Percentiles rank a stretch among this genome's conserved stretches.
phyloP scores from a whole-genome alignment of 23 tunicate genomes.

The Halocynthia roretzi region DNA sequence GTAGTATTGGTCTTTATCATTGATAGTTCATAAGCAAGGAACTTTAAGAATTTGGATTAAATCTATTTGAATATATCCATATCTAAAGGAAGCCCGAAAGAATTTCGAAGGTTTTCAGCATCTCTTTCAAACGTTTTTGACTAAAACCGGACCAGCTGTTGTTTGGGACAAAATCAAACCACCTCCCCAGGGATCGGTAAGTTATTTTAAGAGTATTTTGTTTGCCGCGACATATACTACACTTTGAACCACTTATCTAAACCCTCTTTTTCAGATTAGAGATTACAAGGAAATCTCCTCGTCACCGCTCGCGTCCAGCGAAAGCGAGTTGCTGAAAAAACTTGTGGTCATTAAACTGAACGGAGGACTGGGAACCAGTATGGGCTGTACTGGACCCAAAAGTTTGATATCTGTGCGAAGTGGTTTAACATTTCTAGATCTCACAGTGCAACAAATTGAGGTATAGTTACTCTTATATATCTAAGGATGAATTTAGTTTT shows the following conservation, averaged over 20 bases:
- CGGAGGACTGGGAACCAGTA: slow-evolving; percentile 96
- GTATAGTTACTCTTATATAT: slow-evolving; percentile 1
- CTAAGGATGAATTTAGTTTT: too few species aligned
- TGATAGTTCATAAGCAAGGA: too few species aligned
- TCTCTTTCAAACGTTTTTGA: slow-evolving; percentile 62
- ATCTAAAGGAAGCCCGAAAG: slow-evolving; percentile 19
- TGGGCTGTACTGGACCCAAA: slow-evolving; percentile 98
- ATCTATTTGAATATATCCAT: too few species aligned
- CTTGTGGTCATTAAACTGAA: slow-evolving; percentile 89
- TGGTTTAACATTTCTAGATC: slow-evolving; percentile 87
- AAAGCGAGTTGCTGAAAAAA: slow-evolving; percentile 63
- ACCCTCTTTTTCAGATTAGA: slow-evolving; percentile 9
- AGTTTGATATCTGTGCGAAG: slow-evolving; percentile 86
- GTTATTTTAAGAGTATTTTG: not conserved
- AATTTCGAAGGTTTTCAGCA: slow-evolving; percentile 82
- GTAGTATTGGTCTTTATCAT: too few species aligned
- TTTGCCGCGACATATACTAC: not conserved
- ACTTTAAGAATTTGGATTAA: too few species aligned
- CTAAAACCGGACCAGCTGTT: slow-evolving; percentile 71
- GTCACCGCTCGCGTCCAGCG: slow-evolving; percentile 6
- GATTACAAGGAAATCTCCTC: slow-evolving; percentile 40
- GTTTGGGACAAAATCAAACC: slow-evolving; percentile 88
- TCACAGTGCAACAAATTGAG: slow-evolving; percentile 97
- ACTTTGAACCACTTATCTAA: not conserved
- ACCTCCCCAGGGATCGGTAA: slow-evolving; percentile 84